These are phyloP conservation scores for Oncorhynchus gorbuscha DNA, from an alignment of 2,113 vertebrate genomes.

Conservation along the genomic window DNA sequence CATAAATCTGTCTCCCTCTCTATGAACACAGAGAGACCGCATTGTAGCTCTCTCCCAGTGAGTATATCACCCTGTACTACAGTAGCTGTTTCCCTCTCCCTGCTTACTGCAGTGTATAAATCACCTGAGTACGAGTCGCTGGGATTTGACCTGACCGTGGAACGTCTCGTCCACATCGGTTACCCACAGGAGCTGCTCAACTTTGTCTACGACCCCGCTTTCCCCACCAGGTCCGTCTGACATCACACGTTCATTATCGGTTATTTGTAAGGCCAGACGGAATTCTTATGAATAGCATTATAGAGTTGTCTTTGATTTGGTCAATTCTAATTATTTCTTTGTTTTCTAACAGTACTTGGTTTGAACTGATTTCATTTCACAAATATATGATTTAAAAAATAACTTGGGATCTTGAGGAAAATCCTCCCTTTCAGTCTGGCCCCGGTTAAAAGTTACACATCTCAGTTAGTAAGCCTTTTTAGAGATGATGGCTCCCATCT, in stretches of 20 bases:
- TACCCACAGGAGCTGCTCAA: conserved; percentile 97
- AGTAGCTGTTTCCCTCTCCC: not conserved
- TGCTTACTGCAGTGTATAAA: conserved; percentile 88
- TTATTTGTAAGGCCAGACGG: too few relatives aligned
- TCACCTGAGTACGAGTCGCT: conserved; percentile 99
- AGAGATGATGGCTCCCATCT: not conserved
- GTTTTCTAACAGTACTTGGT: not conserved
- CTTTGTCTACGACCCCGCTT: conserved; percentile 95
- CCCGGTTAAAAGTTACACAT: not conserved
- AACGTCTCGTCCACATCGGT: conserved; percentile 94
- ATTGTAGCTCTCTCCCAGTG: not conserved
- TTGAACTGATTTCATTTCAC: not conserved
- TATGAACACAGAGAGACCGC: too few relatives aligned
- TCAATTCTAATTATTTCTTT: not conserved
- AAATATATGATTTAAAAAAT: too few relatives aligned
- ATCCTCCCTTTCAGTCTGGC: too few relatives aligned
- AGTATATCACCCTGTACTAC: not conserved
- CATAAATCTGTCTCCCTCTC: too few relatives aligned
- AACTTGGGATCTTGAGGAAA: too few relatives aligned
- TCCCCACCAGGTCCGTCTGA: conserved; percentile 87
- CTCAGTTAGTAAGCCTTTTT: too few relatives aligned
- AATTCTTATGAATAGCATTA: too few relatives aligned
- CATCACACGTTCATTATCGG: not conserved
- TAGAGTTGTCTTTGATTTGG: too few relatives aligned
- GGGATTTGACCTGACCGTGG: conserved; percentile 96